Evolutionary conservation across 92 coral and sea anemone genomes (phyloP).

Genomic region (Pocillopora grandis): DNA sequence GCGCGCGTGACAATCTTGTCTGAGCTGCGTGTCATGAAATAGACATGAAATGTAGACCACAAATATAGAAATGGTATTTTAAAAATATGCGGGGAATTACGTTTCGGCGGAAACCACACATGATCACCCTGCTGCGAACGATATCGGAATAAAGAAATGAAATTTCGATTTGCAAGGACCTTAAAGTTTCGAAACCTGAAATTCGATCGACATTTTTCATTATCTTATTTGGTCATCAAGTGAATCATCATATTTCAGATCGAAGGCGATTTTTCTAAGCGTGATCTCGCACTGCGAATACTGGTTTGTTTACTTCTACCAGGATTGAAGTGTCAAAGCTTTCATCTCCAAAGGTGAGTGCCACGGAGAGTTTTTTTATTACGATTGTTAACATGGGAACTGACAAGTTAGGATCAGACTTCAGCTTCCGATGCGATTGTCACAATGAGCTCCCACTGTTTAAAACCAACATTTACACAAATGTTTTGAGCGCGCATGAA

Average conservation of each 20-base stretch:
- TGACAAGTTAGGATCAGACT: not conserved
- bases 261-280: not conserved
- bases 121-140: not conserved
- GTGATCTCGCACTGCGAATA: constrained; percentile 6
- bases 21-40: not conserved
- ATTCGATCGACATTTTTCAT: constrained; percentile 17
- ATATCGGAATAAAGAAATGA: not conserved
- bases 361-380: not conserved
- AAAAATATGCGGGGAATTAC: constrained; percentile 20
- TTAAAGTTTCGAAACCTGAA: constrained; percentile 5
- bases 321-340: not conserved
- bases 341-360: constrained; percentile 18
- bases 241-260: constrained; percentile 30
- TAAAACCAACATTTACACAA: too few species aligned
- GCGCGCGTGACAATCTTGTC: constrained; percentile 4
- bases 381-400: not conserved
- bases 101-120: not conserved
- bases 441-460: not conserved
- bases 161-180: not conserved
- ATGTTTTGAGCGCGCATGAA: not conserved
- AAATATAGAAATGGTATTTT: constrained; percentile 7
- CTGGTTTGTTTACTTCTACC: not conserved
- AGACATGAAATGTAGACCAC: not conserved
- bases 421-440: not conserved
- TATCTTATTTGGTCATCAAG: constrained; percentile 7